Evolutionary conservation across 2,797 vertebrate species (phyloP).

Genomic region (Morus bassanus): DNA sequence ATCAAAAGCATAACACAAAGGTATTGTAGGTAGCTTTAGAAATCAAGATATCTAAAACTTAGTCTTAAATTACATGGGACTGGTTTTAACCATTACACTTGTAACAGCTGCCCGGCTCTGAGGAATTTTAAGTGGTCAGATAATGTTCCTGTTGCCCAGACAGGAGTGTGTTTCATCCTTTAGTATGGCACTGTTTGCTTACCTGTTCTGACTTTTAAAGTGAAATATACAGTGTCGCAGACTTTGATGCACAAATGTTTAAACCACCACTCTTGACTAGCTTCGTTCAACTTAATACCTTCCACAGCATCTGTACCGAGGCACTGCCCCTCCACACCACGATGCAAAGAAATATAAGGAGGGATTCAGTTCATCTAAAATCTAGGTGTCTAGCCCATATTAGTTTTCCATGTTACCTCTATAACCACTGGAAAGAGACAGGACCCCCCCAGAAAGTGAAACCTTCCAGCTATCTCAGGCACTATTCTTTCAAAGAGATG

Average conservation of each 20-base stretch:
- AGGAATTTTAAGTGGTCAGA: background rate
- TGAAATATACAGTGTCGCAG: background rate
- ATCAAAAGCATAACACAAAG: background rate
- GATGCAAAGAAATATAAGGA: background rate
- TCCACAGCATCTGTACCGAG: background rate
- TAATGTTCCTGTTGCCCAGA: background rate
- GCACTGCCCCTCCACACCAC: background rate
- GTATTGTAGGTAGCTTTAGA: background rate
- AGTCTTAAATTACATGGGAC: background rate
- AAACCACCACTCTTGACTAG: background rate
- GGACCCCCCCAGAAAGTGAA: background rate
- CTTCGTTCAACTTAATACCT: background rate
- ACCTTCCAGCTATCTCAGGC: background rate
- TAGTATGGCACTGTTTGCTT: background rate
- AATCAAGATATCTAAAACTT: background rate
- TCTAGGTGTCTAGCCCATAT: background rate
- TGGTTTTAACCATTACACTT: background rate
- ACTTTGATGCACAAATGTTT: background rate
- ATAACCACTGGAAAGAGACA: background rate
- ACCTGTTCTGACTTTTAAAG: background rate
- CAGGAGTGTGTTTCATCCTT: background rate
- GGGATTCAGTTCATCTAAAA: background rate
- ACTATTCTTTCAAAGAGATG: background rate
- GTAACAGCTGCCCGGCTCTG: background rate
- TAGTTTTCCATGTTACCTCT: background rate